Evolutionary conservation across 2,113 vertebrate species (phyloP).

Genomic region (Cervus canadensis): DNA sequence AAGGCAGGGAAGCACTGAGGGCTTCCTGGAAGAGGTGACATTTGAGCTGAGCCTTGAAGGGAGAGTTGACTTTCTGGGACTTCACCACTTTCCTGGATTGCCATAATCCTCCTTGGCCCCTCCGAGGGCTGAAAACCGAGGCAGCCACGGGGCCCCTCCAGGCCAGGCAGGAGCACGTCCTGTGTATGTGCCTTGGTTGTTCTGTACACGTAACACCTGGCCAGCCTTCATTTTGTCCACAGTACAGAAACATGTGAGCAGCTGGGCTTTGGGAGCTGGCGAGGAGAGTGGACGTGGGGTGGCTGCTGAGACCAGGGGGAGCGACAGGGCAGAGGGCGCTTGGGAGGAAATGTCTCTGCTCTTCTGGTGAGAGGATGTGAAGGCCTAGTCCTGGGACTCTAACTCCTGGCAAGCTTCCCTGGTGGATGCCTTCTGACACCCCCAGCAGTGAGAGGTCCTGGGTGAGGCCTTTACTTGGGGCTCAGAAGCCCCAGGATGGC

Average conservation of each 20-base stretch:
- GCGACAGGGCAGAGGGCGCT: accelerated
- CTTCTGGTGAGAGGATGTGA: accelerated
- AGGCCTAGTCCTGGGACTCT: not conserved
- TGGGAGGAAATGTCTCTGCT: not conserved
- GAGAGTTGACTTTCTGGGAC: not conserved
- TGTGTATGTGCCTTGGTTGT: accelerated
- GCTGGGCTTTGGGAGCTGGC: too few species aligned
- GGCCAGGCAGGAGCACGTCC: not conserved
- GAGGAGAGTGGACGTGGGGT: not conserved
- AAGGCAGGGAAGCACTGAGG: not conserved
- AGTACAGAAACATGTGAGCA: not conserved
- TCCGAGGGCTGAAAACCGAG: not conserved
- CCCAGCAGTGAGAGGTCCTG: not conserved
- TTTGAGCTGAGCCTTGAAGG: not conserved
- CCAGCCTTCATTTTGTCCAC: not conserved
- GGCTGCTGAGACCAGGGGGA: not conserved
- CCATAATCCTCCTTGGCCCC: not conserved
- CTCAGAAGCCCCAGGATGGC: not conserved
- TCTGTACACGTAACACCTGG: not conserved
- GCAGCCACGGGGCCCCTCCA: accelerated
- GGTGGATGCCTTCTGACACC: accelerated
- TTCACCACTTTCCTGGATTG: not conserved
- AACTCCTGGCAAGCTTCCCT: not conserved
- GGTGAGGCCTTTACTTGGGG: too few species aligned
- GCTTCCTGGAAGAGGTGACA: not conserved